A percentile compares a stretch with the other conserved stretches of the same genome.
Conservation (phyloP, 2,113 vertebrate species). For the Struthidea cinerea region DNA sequence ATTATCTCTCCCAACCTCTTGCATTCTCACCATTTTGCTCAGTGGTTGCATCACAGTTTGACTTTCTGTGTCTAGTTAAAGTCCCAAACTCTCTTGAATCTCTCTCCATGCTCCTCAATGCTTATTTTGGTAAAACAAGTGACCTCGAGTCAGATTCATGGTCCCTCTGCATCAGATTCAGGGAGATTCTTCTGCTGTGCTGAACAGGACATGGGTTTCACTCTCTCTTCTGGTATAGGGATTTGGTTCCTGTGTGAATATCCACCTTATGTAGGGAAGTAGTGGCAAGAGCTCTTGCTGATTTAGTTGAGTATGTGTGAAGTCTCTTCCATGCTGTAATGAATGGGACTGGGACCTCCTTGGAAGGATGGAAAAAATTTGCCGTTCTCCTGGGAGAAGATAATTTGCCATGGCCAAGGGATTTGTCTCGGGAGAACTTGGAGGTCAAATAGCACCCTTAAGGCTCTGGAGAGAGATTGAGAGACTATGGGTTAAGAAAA, state of each 20-base stretch:
- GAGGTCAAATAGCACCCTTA: not conserved
- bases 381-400: not conserved
- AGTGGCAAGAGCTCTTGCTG: not conserved
- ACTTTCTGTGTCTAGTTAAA: not conserved
- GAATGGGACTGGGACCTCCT: not conserved
- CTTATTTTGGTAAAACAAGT: not conserved
- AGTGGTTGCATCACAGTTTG: not conserved
- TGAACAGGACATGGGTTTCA: not conserved
- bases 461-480: not conserved
- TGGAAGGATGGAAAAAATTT: not conserved
- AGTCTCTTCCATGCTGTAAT: not conserved
- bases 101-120: not conserved
- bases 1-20: not conserved
- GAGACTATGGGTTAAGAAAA: not conserved
- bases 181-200: not conserved
- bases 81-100: not conserved
- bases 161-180: not conserved
- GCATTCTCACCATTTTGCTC: not conserved
- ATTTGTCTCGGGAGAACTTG: not conserved
- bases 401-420: no score
- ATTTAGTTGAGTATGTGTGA: not conserved
- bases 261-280: not conserved
- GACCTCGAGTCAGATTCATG: not conserved
- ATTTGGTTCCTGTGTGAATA: not conserved
- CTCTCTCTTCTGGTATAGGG: not conserved